A percentile compares a stretch with the other conserved stretches of the same genome.
Conservation (phyloP, 2,113 vertebrate species). For the human (Homo sapiens) region GRCh38 chr12:43424501-43425000, state of each 20-base stretch:
- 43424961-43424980: slow-evolving; percentile 31
- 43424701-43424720: slow-evolving; percentile 93
- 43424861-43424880: slow-evolving; percentile 64
- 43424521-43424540: slow-evolving; percentile 56
- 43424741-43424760: slow-evolving; percentile 79
- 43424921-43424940: slow-evolving; percentile 34
- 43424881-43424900: slow-evolving; percentile 28
- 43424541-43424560: slow-evolving; percentile 58
- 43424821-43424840: slow-evolving; percentile 80
- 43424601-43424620: slow-evolving; percentile 72
- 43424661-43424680: slow-evolving; percentile 83
- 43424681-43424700: slow-evolving; percentile 85
- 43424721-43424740: slow-evolving; percentile 74
- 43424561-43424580: slow-evolving; percentile 2
- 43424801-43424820: slow-evolving; percentile 63
- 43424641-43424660: slow-evolving; percentile 88
- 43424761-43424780: slow-evolving; percentile 61
- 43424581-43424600: slow-evolving; percentile 59
- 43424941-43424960: slow-evolving; percentile 28
- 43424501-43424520: slow-evolving; percentile 36
- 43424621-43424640: slow-evolving; percentile 86
- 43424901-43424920: slow-evolving; percentile 8
- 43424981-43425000: slow-evolving; percentile 40
- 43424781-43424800: neutral
- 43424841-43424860: slow-evolving; percentile 68